These are phyloP conservation scores for Caenorhabditis sp. DNA, from an alignment of 2,888 invertebrate species.

Conservation along the genomic window DNA sequence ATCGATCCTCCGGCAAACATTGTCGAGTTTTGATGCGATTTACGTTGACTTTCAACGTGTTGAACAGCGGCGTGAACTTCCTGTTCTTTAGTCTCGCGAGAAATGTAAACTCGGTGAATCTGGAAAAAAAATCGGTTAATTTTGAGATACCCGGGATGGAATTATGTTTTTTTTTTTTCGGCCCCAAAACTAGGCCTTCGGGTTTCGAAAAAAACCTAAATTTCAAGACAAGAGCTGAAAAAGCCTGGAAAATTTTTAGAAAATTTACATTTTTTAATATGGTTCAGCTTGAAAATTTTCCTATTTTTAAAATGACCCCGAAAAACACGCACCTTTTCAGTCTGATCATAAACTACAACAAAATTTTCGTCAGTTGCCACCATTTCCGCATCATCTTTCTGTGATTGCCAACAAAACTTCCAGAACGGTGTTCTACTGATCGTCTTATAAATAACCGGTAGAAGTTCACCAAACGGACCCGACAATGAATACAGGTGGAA, in stretches of 20 bases:
- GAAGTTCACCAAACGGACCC: constrained; percentile 50
- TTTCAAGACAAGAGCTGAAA: no score
- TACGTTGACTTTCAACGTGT: constrained; percentile 24
- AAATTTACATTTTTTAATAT: no score
- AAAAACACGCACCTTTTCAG: constrained; percentile 7
- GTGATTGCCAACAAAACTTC: constrained; percentile 48
- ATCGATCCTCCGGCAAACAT: constrained; percentile 16
- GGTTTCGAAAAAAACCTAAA: no score
- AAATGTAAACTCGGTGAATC: no score
- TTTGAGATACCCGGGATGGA: no score
- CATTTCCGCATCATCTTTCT: constrained; percentile 30
- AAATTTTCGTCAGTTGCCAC: constrained; percentile 22
- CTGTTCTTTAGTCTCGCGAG: not conserved
- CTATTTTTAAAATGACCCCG: no score
- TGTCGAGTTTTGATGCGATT: constrained; percentile 23
- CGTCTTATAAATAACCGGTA: constrained; percentile 48
- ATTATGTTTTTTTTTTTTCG: no score
- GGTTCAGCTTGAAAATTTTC: no score
- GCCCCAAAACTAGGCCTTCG: no score
- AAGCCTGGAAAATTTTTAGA: no score
- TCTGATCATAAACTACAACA: constrained; percentile 32
- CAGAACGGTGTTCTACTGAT: constrained; percentile 22
- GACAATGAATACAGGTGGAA: constrained; percentile 50
- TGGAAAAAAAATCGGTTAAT: no score
- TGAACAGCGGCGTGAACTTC: constrained; percentile 16